Evolutionary conservation across 2,888 invertebrate genomes (phyloP), one percentile per base, ranked within the genome.

Genomic region (Allolobophora icterica): DNA sequence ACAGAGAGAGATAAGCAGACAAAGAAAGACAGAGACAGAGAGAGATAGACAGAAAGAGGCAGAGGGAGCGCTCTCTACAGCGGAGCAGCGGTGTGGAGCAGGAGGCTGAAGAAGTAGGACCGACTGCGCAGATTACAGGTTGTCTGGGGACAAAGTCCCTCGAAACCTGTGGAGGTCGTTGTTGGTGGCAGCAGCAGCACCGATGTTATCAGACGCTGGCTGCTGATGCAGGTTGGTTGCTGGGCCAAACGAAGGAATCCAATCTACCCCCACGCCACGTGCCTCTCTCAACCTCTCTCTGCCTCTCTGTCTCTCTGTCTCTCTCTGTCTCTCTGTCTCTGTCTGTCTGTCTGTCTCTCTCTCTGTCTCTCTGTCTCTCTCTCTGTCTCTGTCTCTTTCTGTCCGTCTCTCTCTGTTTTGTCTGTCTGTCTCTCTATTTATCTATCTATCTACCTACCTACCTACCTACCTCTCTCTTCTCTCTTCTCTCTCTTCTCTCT

Each of bases 101-200:
- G 3, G 71, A 71, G 71, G 71, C 71, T 17, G 17, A 0, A 30
- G 17, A 17, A 13, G 15, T 52, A 52, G 5, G 52, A 24, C 52
- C 52, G 71, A 13, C 30, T 30, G n/a, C n/a, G 71, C 71, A 71
- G 71, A 71, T 71, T 71, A 71, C 71, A 71, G 71, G 71, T 71
- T 71, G 71, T 71, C 71, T 71, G 71, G n/a, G 71, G 71, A 71
- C 71, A 71, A 71, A 71, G 71, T 71, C 71, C 71, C 71, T 71
- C 71, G 71, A 71, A 71, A n/a, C 71, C 71, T 8, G 17, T 1
- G 13, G 8, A 30, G n/a, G 71, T n/a, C 6, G 30, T 6, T 21
- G 52, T 21, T 21, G 19, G 24, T 21, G 21, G 52, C 19, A 24
- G 52, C 21, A 52, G 52, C 19, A 24, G 52, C 52, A 52, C 8